Evolutionary conservation across 2,113 vertebrate genomes (phyloP), one percentile per base, ranked within the genome.

Genomic region (Todiramphus chloris): DNA sequence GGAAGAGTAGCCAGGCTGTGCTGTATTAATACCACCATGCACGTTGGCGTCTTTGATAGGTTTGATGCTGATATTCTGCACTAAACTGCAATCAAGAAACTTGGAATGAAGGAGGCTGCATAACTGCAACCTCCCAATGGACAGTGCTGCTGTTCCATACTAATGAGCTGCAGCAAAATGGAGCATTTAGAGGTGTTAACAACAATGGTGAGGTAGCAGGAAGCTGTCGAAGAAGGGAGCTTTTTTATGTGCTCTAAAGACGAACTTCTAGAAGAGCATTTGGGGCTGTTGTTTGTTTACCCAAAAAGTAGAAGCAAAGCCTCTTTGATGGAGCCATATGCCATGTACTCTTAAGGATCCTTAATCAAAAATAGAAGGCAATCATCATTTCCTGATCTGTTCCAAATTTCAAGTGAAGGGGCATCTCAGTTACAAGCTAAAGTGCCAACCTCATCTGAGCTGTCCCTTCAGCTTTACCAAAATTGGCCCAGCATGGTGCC

Each of bases 41-140:
- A 17, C 64, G 46, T 33, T 63, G 72, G 28, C 1, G 1, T 24
- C 17, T 91, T 37, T 2, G 1, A 2, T 1, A 6, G 59, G 2
- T 77, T 33, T 70, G 46, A 12, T 68, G 41, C 10, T 53, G 74
- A 11, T 76, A 11, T 50, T 83, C 55, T 73, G 35, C 21, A 23
- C n/a, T 64, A 19, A 76, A 6, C 24, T 41, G 25, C 2, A 5
- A 41, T 30, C 46, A 39, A 51, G 33, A 50, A 56, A 44, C 33
- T 46, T 84, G 48, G 43, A 59, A 63, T 5, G 69, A 89, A 41
- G 33, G 37, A 72, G 24, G 10, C 0, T 95, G 41, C 1, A 0
- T 5, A 72, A 43, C 44, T 60, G 39, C 1, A 10, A 41, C 74
- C 44, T 82, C 89, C 83, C n/a, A 8, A 21, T 4, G 83, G 87